A percentile compares a stretch with the other conserved stretches of the same genome.
These are phyloP conservation scores for Meles meles DNA, from an alignment of 2,113 vertebrate species.

Conservation along the genomic window DNA sequence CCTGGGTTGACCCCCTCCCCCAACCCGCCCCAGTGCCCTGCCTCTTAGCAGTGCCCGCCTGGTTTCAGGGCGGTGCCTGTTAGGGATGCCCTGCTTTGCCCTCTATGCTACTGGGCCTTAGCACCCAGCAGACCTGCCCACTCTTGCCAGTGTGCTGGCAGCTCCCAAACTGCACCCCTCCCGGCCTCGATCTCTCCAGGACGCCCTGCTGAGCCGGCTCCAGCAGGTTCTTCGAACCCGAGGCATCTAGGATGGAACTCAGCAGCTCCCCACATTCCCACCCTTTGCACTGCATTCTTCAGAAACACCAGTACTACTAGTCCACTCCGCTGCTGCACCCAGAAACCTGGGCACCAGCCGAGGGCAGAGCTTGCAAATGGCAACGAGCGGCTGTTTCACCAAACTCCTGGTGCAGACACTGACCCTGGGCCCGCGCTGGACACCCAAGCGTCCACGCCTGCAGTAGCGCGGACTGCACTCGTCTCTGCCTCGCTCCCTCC, in stretches of 20 bases:
- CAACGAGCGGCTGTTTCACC: fast-evolving
- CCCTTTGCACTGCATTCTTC: not conserved
- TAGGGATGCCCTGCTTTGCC: not conserved
- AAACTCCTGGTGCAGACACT: not conserved
- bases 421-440: not conserved
- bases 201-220: not conserved
- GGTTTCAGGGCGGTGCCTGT: not conserved
- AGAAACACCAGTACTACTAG: not conserved
- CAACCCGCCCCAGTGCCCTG: too few relatives aligned
- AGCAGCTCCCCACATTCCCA: not conserved
- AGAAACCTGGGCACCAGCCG: not conserved
- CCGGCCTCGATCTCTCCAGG: not conserved
- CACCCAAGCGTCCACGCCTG: not conserved
- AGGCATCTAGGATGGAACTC: not conserved
- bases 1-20: not conserved
- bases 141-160: not conserved
- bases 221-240: not conserved
- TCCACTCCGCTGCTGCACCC: not conserved
- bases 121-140: not conserved
- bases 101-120: not conserved
- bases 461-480: not conserved
- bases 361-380: not conserved
- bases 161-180: not conserved
- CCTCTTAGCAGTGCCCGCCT: not conserved
- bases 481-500: not conserved